Percentiles rank a stretch among this genome's conserved stretches.
Conservation (phyloP, 2,888 invertebrate genomes). For the Latrodectus elegans region DNA sequence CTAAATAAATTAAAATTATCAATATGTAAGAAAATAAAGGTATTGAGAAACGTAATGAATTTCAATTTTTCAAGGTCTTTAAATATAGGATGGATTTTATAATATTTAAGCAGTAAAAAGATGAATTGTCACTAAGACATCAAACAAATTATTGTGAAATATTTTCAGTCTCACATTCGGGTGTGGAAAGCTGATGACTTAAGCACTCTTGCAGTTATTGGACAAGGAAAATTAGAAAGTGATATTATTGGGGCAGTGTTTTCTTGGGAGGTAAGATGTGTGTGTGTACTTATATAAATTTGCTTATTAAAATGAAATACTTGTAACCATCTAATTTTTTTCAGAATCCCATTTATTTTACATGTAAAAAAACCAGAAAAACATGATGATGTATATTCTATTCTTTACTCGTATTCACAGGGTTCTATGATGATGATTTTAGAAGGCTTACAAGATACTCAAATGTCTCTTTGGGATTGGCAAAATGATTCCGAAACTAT, state of each 20-base stretch:
- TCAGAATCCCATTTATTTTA: neutral
- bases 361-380: neutral
- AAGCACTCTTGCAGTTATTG: constrained; percentile 91
- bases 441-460: constrained; percentile 91
- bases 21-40: too few relatives aligned
- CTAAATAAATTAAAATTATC: too few relatives aligned
- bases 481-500: constrained; percentile 93
- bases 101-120: too few relatives aligned
- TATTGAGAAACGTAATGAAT: too few relatives aligned
- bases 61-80: too few relatives aligned
- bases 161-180: constrained; percentile 81
- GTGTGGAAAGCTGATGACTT: constrained; percentile 94
- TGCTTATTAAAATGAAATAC: neutral
- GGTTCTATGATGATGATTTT: constrained; percentile 92
- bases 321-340: neutral
- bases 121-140: too few relatives aligned
- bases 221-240: constrained; percentile 91
- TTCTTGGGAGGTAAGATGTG: constrained; percentile 82
- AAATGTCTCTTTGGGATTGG: constrained; percentile 96
- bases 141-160: neutral
- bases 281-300: neutral
- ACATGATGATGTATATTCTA: neutral
- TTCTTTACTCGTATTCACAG: constrained; percentile 76
- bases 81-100: too few relatives aligned
- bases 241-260: constrained; percentile 92